Conservation (phyloP, 1,140 invertebrate species). For the Diorhabda elongata region DNA sequence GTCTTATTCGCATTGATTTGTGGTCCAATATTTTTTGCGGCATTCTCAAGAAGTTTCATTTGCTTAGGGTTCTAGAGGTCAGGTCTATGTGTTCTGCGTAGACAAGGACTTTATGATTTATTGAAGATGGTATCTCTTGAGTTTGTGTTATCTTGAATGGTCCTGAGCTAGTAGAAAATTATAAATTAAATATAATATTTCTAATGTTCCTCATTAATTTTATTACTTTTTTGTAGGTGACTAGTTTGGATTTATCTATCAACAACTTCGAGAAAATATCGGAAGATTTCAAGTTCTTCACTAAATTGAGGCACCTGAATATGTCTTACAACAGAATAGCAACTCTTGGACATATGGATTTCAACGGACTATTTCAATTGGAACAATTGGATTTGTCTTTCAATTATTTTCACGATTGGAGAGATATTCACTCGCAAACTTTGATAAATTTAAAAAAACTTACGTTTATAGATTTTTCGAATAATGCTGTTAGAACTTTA, state of each 20-base stretch:
- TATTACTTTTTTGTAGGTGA: constrained; percentile 45
- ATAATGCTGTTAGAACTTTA: constrained; percentile 46
- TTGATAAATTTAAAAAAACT: constrained; percentile 42
- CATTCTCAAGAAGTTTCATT: not conserved
- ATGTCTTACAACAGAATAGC: constrained; percentile 54
- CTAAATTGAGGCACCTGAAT: constrained; percentile 53
- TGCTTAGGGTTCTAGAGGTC: not conserved
- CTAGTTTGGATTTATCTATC: constrained; percentile 33
- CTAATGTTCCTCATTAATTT: not conserved
- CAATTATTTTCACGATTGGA: constrained; percentile 54
- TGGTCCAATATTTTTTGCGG: no score
- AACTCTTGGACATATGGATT: constrained; percentile 44
- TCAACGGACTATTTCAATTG: constrained; percentile 51
- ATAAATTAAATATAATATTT: not conserved
- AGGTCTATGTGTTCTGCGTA: no score
- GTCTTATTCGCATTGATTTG: no score
- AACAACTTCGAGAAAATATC: constrained; percentile 52
- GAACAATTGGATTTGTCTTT: constrained; percentile 52
- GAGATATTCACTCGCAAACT: constrained; percentile 42
- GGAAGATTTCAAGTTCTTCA: constrained; percentile 42
- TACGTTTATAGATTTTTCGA: constrained; percentile 53
- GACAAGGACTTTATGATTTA: no score
- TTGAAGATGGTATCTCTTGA: no score
- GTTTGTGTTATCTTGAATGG: no score
- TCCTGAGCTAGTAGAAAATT: no score